Base-by-base conservation (phyloP, 2,888 invertebrate species). In the Lordiphosa andalusiaca region DNA sequence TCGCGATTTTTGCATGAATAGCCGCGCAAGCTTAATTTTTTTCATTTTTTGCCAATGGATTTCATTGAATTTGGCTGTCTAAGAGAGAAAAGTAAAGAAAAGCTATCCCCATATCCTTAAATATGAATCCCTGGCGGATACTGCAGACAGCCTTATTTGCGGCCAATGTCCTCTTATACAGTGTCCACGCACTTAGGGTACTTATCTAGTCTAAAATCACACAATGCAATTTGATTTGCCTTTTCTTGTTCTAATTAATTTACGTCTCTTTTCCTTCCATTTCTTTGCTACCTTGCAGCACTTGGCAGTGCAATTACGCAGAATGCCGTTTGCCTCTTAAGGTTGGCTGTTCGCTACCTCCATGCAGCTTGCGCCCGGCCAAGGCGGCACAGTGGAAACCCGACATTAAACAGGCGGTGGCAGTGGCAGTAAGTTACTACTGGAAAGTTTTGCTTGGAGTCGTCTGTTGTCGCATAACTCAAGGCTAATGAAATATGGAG, bases 401-500 rank as follows among this genome's bases (percentile, higher is more conserved):
- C 49, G 46, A 58, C 59, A 44, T 48, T 58, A 39, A 56, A 56
- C 55, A 56, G 65, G 50, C 39, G 54, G 47, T 53, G 62, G 55
- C 63, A 64, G 35, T 66, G 64, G 48, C 67, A 65, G 62, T 63
- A 63, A 63, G 62, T 63, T 65, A 63, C 62, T 44, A 56, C 48
- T 16, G 44, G 33, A 48, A 63, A 63, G 49, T 63, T 63, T 64
- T 56, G 9, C 41, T 53, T 36, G 40, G 51, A 46, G 47, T 33
- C 30, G 42, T 19, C 40, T 16, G 13, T 30, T 44, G 49, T 47
- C 58, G 54, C 47, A 66, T 61, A 68, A 64, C 52, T 60, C 40
- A 68, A 62, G 60, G 71, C 81, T 75, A 67, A 85, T 85, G 74
- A 82, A 87, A 88, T 67, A 88, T 88, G 88, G 88, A 88, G 73